phyloP scores from a whole-genome alignment of 1,140 invertebrate species.

The Asbolus verrucosus region DNA sequence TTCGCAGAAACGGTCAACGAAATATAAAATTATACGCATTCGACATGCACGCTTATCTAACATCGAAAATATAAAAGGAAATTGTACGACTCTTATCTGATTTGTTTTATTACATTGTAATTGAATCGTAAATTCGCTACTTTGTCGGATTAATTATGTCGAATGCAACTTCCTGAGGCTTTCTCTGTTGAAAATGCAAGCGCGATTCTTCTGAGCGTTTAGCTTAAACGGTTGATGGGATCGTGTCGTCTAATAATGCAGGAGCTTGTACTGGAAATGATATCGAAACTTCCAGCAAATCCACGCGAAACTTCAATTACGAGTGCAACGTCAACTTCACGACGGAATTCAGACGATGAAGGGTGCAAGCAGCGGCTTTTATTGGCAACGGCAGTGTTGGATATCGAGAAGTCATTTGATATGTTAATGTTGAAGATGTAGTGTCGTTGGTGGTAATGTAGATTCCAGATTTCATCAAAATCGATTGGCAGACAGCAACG shows the following conservation, averaged over 20 bases:
- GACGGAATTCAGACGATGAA: too few species aligned
- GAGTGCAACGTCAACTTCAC: too few species aligned
- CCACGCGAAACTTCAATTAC: too few species aligned
- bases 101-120: slow-evolving; percentile 25
- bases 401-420: too few species aligned
- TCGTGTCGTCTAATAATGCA: slow-evolving; percentile 7
- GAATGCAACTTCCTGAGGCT: not conserved
- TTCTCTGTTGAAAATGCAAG: not conserved
- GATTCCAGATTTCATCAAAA: too few species aligned
- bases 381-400: too few species aligned
- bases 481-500: too few species aligned
- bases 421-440: too few species aligned
- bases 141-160: not conserved
- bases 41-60: slow-evolving; percentile 37
- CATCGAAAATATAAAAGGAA: slow-evolving; percentile 39
- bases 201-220: slow-evolving; percentile 3
- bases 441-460: too few species aligned
- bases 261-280: slow-evolving; percentile 8
- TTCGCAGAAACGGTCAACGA: slow-evolving; percentile 42
- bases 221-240: not conserved
- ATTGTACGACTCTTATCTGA: slow-evolving; percentile 30
- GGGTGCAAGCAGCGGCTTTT: too few species aligned
- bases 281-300: not conserved
- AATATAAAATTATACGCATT: slow-evolving; percentile 45
- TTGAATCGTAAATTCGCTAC: slow-evolving; percentile 24